These are phyloP conservation scores for Eudyptes chrysolophus DNA, from an alignment of 2,113 vertebrate species.

Conservation along the genomic window DNA sequence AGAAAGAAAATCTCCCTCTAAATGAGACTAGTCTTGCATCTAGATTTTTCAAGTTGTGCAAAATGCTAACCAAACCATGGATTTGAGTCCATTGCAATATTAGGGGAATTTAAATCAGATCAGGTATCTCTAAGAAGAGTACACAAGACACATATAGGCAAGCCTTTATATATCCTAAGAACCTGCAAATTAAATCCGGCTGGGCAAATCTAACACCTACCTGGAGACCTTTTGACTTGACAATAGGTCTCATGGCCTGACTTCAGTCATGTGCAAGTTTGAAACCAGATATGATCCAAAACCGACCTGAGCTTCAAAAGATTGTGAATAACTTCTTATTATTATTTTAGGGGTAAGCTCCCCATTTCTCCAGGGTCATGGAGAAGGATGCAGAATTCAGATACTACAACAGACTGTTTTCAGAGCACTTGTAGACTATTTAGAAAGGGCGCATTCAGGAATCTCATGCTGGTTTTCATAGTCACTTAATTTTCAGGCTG, in stretches of 20 bases:
- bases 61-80: neutral
- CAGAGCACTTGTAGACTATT: neutral
- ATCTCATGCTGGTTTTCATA: neutral
- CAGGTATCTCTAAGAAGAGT: neutral
- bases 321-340: neutral
- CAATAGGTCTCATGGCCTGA: neutral
- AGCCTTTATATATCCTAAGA: neutral
- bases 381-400: neutral
- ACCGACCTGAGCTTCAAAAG: neutral
- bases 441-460: neutral
- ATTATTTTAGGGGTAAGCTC: neutral
- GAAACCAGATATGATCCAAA: neutral
- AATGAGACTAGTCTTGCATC: neutral
- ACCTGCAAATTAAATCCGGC: neutral
- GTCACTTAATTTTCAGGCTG: neutral
- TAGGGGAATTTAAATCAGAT: neutral
- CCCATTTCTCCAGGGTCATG: neutral
- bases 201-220: neutral
- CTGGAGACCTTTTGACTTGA: neutral
- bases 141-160: neutral
- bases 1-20: neutral
- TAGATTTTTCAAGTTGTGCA: neutral
- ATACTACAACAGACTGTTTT: neutral
- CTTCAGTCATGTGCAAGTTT: neutral
- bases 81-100: neutral